Evolutionary conservation across 92 coral and sea anemone species (phyloP), one percentile per base, ranked within the genome.

Genomic region (Pocillopora meandrina): DNA sequence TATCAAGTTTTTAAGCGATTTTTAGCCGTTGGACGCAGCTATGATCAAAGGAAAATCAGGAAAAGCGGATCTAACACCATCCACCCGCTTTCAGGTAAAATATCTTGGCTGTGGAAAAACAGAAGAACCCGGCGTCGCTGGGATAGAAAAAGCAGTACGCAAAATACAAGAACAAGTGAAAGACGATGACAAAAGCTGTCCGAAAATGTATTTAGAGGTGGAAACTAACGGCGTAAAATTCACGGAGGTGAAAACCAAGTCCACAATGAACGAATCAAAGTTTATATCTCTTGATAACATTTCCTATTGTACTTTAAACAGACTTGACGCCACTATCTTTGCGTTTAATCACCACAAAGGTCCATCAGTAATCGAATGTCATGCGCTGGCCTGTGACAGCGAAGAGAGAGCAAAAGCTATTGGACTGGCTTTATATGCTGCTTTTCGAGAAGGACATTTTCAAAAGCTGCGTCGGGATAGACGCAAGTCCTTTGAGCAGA

Each of bases 281-380:
- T 85, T 95, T 64, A 92, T 93, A 57, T 82, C 98, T 1, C 84
- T 96, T 36, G 88, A 86, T 65, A 89, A 89, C 69, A 95, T 96
- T 15, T 96, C 99, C 14, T 96, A 94, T 75, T 93, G 96, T 33
- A 89, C 92, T 61, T 84, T 92, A 81, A 86, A 86, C 80, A 93
- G 93, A 63, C 82, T 86, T 36, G 90, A 92, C 58, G 55, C 88
- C 12, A 77, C 82, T 23, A 87, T 96, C 76, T 93, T 96, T 72
- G 99, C 98, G 15, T 94, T 96, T 78, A 96, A 96, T 89, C 98
- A 96, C 79, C 99, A 96, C 73, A 92, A 91, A 80, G 86, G 90
- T 63, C 94, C 98, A 1, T 76, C 88, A 36, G 85, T 89, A 78
- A 94, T 94, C 57, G 99, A 96, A 76, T 96, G 99, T 36, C 98